A percentile compares a stretch with the other conserved stretches of the same genome.
Conservation (phyloP, 37 sponge, comb jelly and placozoan species). For the Crambe crambe region DNA sequence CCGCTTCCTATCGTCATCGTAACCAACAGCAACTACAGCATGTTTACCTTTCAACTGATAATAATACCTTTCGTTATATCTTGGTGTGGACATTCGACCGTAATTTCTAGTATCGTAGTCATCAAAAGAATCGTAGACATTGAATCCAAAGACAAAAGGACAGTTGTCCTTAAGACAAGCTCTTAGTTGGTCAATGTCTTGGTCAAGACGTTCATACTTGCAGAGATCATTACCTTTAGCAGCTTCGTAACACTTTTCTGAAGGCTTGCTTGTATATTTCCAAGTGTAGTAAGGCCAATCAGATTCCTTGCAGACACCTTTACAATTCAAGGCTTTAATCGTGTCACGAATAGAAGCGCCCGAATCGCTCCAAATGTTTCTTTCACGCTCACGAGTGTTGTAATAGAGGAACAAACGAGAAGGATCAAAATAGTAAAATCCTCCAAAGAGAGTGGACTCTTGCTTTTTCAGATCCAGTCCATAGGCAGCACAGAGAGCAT, state of each 20-base stretch:
- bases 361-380: neutral
- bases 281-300: slow-evolving; percentile 6
- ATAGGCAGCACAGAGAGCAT: slow-evolving; percentile 24
- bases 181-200: slow-evolving; percentile 1
- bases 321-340: slow-evolving; percentile 8
- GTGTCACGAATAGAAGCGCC: slow-evolving; percentile 22
- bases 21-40: slow-evolving; percentile 26
- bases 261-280: neutral
- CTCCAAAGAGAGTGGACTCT: neutral
- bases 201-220: slow-evolving; percentile 20
- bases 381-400: slow-evolving; percentile 4
- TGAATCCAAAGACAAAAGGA: slow-evolving; percentile 24
- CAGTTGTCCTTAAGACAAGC: slow-evolving; percentile 10
- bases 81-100: slow-evolving; percentile 12
- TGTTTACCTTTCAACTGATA: neutral
- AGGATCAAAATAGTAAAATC: neutral
- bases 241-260: neutral
- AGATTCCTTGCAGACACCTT: slow-evolving; percentile 21
- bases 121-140: neutral
- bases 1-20: slow-evolving; percentile 5
- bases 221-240: slow-evolving; percentile 9
- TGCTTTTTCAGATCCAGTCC: slow-evolving; percentile 2
- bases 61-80: neutral
- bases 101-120: neutral
- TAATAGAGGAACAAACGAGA: slow-evolving; percentile 30